phyloP scores from a whole-genome alignment of 2,797 vertebrate genomes.

The Rallus crepitans region DNA sequence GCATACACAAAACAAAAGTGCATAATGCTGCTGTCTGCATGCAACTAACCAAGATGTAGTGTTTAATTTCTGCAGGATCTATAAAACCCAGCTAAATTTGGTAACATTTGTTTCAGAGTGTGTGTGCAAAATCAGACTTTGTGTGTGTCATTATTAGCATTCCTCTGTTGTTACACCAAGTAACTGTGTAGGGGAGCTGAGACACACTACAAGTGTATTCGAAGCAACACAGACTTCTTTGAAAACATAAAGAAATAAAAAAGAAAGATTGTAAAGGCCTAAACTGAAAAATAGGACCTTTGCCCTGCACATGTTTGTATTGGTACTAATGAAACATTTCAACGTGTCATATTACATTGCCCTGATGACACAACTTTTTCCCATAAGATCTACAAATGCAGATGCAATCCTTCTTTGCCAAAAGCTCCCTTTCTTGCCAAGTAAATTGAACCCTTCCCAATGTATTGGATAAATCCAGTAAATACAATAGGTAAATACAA shows the following conservation, averaged over 20 bases:
- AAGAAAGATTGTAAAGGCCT: background rate
- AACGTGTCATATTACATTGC: background rate
- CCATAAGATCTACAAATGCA: slow-evolving; percentile 26
- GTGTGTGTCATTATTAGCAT: background rate
- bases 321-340: background rate
- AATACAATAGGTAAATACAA: background rate
- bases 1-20: background rate
- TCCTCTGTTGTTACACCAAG: background rate
- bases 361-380: slow-evolving; percentile 33
- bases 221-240: background rate
- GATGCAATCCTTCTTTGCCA: background rate
- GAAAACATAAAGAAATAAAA: background rate
- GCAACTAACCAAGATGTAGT: background rate
- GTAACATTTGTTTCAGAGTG: accelerated
- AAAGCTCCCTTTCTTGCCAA: slow-evolving; percentile 6
- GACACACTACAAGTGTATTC: background rate
- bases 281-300: background rate
- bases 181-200: background rate
- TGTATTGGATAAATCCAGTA: background rate
- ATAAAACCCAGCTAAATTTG: background rate
- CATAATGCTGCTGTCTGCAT: background rate
- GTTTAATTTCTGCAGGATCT: background rate
- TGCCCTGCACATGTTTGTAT: background rate
- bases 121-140: background rate
- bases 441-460: background rate